These are phyloP conservation scores for Stegodyphus dumicola DNA, from an alignment of 1,140 invertebrate genomes.

Conservation along the genomic window DNA sequence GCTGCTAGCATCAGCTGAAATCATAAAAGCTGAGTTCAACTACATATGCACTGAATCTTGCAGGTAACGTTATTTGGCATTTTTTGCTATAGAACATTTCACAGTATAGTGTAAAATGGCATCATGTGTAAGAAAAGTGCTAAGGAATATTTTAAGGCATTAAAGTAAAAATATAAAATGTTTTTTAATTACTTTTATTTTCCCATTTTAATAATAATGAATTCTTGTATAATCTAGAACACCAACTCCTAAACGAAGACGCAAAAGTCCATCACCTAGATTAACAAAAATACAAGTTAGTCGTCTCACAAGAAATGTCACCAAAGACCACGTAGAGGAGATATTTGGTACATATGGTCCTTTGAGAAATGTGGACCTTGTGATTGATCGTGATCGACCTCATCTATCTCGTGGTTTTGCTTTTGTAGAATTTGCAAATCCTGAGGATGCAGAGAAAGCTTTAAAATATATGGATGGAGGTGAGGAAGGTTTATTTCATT, in stretches of 20 bases:
- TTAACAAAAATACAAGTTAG: conserved; percentile 94
- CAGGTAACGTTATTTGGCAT: too few relatives aligned
- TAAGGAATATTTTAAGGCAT: too few relatives aligned
- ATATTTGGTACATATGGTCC: conserved; percentile 94
- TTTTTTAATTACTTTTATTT: too few relatives aligned
- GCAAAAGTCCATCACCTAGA: conserved; percentile 81
- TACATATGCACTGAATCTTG: too few relatives aligned
- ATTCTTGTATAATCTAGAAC: conserved; percentile 64
- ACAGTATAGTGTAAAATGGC: too few relatives aligned
- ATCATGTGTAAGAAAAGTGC: too few relatives aligned
- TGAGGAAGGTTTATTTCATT: conserved; percentile 65
- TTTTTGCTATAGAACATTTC: too few relatives aligned
- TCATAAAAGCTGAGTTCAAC: too few relatives aligned
- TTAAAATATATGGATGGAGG: conserved; percentile 99
- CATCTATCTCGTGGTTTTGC: conserved; percentile 89
- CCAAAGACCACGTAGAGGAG: conserved; percentile 89
- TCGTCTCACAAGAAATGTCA: conserved; percentile 90
- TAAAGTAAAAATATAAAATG: too few relatives aligned
- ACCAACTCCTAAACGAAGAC: conserved; percentile 73
- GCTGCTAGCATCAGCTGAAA: too few relatives aligned
- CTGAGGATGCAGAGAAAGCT: conserved; percentile 96
- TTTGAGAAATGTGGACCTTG: conserved; percentile 91
- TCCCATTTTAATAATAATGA: too few relatives aligned
- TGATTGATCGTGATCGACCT: conserved; percentile 85
- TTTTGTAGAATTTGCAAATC: conserved; percentile 92